Evolutionary conservation across 2,888 invertebrate species (phyloP), one percentile per base, ranked within the genome.

Genomic region (Cosmopolites sordidus): DNA sequence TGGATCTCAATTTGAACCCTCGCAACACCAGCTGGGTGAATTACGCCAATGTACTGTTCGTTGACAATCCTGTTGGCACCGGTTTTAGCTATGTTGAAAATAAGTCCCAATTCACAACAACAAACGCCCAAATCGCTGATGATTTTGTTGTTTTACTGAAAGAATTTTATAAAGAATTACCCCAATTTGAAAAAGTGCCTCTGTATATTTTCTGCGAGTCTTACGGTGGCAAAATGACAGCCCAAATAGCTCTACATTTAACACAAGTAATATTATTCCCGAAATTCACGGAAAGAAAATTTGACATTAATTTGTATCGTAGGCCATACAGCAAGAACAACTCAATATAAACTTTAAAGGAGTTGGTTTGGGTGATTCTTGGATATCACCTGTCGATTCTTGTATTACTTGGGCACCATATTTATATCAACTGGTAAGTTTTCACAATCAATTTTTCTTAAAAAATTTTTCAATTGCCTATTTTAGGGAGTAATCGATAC

Each of bases 181-280:
- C 88, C 0, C 81, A 85, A 64, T 92, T 92, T 66, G 79, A 81
- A 69, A 76, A 74, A 8, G 80, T 86, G 0, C 87, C 91, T 0
- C 76, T 91, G 29, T 93, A 92, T 68, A 89, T 94, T 56, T 88
- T 90, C 66, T 87, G 87, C 16, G 92, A 95, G 72, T 92, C 92
- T 0, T 94, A 94, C 71, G 94, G 94, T 14, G 94, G 93, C 1
- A 95, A 94, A 76, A 93, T 93, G 92, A 87, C 89, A 0, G 83
- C 87, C 1, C 90, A 90, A 65, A 92, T 93, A 70, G 90, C 86
- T 6, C 70, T 78, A 66, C 69, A 75, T 48, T 77, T 84, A 70
- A 67, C 75, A 51, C 75, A 79, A 73, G 83, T 83, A 68, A 62
- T 6, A 33, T 12, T 33, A 33, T n/a, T 9, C 33, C n/a, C n/a